These are phyloP conservation scores for Diplodus sargus DNA, from an alignment of 2,797 vertebrate species.

Conservation along the genomic window DNA sequence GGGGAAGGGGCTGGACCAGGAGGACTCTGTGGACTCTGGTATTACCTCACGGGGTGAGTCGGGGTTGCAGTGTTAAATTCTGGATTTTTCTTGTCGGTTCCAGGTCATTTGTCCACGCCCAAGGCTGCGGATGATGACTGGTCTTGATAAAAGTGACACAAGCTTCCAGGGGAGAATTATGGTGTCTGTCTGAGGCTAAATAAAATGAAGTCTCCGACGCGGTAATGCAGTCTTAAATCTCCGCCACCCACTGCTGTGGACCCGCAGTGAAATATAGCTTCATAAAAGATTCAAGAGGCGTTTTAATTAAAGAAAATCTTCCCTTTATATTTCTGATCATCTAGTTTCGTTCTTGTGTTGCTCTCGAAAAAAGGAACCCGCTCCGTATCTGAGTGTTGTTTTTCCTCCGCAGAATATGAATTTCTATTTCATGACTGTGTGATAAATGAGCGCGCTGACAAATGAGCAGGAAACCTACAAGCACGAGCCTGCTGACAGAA, in stretches of 20 bases:
- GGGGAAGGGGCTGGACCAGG: constrained; percentile 3
- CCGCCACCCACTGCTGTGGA: constrained; percentile 47
- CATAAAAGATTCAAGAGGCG: constrained; percentile 66
- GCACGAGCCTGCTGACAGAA: constrained; percentile 39
- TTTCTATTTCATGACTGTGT: constrained; percentile 17
- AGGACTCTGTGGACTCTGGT: constrained; percentile 25
- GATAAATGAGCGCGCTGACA: constrained; percentile 44
- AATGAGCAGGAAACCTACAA: constrained; percentile 35
- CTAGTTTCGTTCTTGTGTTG: constrained; percentile 7
- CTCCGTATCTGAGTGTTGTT: background rate
- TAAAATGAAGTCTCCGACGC: constrained; percentile 34
- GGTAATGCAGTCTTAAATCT: constrained; percentile 56
- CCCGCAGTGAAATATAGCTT: constrained; percentile 66
- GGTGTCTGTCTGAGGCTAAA: constrained; percentile 38
- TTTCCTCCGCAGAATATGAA: background rate
- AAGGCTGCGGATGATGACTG: constrained; percentile 60
- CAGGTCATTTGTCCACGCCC: constrained; percentile 61
- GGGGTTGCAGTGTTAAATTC: constrained; percentile 49
- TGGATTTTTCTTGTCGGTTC: constrained; percentile 63
- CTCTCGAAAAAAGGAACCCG: constrained; percentile 11
- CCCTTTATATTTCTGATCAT: constrained; percentile 40
- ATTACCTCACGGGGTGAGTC: constrained; percentile 37
- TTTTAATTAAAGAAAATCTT: constrained; percentile 67
- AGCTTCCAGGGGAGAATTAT: constrained; percentile 49
- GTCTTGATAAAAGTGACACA: constrained; percentile 58